Conservation (phyloP, 2,888 invertebrate genomes). For the Limulus polyphemus region DNA sequence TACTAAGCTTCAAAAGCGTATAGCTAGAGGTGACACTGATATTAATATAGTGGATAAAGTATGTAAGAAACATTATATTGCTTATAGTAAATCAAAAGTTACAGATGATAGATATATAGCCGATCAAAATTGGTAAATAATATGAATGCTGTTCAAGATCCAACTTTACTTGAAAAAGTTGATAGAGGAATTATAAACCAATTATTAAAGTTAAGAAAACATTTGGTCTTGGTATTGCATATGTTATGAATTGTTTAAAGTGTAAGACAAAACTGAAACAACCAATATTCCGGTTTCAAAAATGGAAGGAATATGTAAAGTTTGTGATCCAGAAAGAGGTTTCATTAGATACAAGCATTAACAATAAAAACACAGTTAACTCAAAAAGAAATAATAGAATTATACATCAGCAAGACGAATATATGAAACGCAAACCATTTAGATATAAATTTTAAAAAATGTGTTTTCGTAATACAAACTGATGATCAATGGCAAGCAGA, state of each 20-base stretch:
- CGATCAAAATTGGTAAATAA: conserved; percentile 5
- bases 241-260: conserved; percentile 2
- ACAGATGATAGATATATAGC: background rate
- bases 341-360: conserved; percentile 1
- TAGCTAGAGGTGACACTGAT: background rate
- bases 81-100: conserved; percentile 4
- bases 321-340: conserved; percentile 4
- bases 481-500: background rate
- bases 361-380: conserved; percentile 1
- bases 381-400: too few species aligned
- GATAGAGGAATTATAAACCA: background rate
- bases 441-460: too few species aligned
- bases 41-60: background rate
- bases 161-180: conserved; percentile 5
- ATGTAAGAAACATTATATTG: too few species aligned
- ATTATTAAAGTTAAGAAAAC: conserved; percentile 2
- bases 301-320: background rate
- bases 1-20: conserved; percentile 1
- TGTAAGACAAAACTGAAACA: too few species aligned
- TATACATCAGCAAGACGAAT: conserved; percentile 5
- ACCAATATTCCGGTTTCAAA: background rate
- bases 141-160: conserved; percentile 4
- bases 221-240: conserved; percentile 1
- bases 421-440: conserved; percentile 6
- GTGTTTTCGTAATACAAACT: too few species aligned